Evolutionary conservation across 2,888 invertebrate species (phyloP).

Genomic region (Xestia rhomboidea): DNA sequence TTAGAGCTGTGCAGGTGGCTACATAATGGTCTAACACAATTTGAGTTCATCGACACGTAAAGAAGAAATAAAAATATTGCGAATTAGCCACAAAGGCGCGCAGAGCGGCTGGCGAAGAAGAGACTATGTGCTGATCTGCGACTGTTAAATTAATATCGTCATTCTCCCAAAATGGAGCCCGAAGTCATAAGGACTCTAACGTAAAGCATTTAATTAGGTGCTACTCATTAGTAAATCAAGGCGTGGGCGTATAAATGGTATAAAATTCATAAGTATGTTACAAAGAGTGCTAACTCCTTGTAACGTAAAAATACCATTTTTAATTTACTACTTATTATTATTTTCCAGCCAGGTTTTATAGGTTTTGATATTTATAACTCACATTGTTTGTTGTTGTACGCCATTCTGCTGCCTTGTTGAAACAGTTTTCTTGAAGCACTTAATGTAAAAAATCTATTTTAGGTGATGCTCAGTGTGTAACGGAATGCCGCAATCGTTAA

Average conservation of each 20-base stretch:
- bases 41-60: too few relatives aligned
- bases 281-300: too few relatives aligned
- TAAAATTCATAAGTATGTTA: too few relatives aligned
- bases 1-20: too few relatives aligned
- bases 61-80: neutral
- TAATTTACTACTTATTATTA: neutral
- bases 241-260: too few relatives aligned
- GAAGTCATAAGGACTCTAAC: neutral
- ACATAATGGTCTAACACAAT: too few relatives aligned
- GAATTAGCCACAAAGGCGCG: neutral
- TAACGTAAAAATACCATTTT: neutral
- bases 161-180: too few relatives aligned
- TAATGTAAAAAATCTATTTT: neutral
- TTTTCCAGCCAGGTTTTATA: conserved; percentile 12
- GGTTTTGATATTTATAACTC: conserved; percentile 20
- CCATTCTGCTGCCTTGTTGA: conserved; percentile 44
- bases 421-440: conserved; percentile 28
- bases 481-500: too few relatives aligned
- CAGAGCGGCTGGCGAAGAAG: neutral
- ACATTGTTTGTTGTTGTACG: conserved; percentile 65
- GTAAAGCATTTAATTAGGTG: neutral
- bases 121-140: conserved; percentile 18
- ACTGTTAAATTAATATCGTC: conserved; percentile 1
- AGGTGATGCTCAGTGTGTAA: too few relatives aligned
- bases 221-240: neutral